These are phyloP conservation scores for Melangyna quadrimaculata DNA, from an alignment of 2,888 invertebrate species.

Conservation along the genomic window DNA sequence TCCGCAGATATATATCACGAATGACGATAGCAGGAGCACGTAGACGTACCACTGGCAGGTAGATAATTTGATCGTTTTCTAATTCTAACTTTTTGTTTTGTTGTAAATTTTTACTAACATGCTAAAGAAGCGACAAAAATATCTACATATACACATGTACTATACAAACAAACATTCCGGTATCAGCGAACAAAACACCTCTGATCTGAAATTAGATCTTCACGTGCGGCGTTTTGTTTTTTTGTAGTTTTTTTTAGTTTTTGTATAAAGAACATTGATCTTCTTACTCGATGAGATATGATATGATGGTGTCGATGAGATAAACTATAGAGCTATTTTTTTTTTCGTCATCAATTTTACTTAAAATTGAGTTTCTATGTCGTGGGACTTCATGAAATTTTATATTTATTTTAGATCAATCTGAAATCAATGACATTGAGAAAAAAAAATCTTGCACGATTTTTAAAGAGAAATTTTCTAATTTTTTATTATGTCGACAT, in stretches of 20 bases:
- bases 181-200: not conserved
- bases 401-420: not conserved
- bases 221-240: not conserved
- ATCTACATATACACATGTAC: not conserved
- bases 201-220: not conserved
- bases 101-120: constrained; percentile 78
- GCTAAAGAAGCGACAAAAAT: not conserved
- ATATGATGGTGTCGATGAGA: too few species aligned
- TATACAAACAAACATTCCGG: too few species aligned
- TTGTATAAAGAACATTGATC: not conserved
- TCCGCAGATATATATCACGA: constrained; percentile 79
- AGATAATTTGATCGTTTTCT: constrained; percentile 71
- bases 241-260: too few species aligned
- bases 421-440: not conserved
- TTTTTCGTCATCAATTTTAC: not conserved
- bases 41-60: constrained; percentile 81
- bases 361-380: not conserved
- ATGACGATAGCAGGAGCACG: constrained; percentile 80
- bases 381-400: not conserved
- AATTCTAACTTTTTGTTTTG: constrained; percentile 24
- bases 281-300: not conserved
- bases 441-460: not conserved
- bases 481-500: not conserved
- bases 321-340: too few species aligned
- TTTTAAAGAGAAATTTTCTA: not conserved